Evolutionary conservation across 2,113 vertebrate genomes (phyloP).

Genomic region (Pyrgilauda ruficollis): DNA sequence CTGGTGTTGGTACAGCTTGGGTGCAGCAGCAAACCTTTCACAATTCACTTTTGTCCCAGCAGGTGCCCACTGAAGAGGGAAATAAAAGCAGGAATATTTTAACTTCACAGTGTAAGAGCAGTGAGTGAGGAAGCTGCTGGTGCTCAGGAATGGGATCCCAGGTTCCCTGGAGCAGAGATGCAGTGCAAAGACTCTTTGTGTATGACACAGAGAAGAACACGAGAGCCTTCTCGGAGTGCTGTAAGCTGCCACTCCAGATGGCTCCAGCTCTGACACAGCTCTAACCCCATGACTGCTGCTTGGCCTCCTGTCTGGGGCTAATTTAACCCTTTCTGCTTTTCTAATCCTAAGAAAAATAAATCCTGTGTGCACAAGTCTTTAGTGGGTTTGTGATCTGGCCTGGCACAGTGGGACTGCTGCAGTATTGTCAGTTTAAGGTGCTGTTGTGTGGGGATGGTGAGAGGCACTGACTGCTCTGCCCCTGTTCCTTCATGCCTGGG

Average conservation of each 20-base stretch:
- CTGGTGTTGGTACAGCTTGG: not conserved
- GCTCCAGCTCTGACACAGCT: not conserved
- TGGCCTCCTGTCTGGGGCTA: not conserved
- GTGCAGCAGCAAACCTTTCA: not conserved
- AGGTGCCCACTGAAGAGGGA: not conserved
- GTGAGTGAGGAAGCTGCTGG: not conserved
- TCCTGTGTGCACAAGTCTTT: not conserved
- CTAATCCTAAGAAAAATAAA: not conserved
- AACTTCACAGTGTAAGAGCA: not conserved
- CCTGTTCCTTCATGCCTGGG: not conserved
- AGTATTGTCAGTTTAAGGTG: rapidly evolving
- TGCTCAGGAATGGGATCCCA: not conserved
- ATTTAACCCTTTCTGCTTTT: not conserved
- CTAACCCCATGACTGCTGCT: not conserved
- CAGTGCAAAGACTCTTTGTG: not conserved
- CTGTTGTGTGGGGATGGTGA: rapidly evolving
- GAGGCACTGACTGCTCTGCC: not conserved
- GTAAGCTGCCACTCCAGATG: not conserved
- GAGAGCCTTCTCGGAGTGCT: not conserved
- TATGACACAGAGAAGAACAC: not conserved
- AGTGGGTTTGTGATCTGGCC: not conserved
- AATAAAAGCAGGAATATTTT: not conserved
- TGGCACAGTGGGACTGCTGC: not conserved
- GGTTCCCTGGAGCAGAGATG: not conserved
- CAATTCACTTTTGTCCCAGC: not conserved